phyloP scores from a whole-genome alignment of 2,797 vertebrate species.

The Sternarchorhynchus goeldii region DNA sequence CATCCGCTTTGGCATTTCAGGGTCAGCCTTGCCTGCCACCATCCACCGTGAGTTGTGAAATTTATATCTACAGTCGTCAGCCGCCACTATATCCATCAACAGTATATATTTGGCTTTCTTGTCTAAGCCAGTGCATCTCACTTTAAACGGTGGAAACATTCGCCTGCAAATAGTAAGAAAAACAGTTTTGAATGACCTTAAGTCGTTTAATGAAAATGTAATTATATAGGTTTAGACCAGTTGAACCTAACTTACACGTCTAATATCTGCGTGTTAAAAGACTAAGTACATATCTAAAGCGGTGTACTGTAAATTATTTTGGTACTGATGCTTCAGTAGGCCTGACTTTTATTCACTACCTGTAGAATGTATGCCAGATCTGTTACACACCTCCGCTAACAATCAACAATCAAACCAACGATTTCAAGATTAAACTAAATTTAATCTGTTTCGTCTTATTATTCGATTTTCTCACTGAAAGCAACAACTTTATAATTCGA shows the following conservation, averaged over 20 bases:
- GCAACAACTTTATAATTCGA: too few relatives aligned
- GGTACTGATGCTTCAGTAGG: not conserved
- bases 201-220: not conserved
- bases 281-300: not conserved
- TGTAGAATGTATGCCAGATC: not conserved
- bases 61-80: conserved; percentile 98
- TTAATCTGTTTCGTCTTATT: not conserved
- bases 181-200: not conserved
- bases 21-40: conserved; percentile 98
- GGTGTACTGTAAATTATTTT: not conserved
- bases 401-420: not conserved
- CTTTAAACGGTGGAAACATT: conserved; percentile 99
- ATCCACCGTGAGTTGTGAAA: conserved; percentile 99
- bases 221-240: not conserved
- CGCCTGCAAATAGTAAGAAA: conserved; percentile 73
- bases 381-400: not conserved
- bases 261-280: too few relatives aligned
- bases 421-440: not conserved
- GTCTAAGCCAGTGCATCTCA: conserved; percentile 95
- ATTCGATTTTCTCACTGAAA: too few relatives aligned
- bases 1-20: conserved; percentile 99
- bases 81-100: conserved; percentile 97
- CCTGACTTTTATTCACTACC: not conserved
- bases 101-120: conserved; percentile 99
- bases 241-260: not conserved